Percentiles rank a stretch among this genome's conserved stretches.
Conservation (phyloP, 2,888 invertebrate genomes). For the Camptogramma bilineatum region DNA sequence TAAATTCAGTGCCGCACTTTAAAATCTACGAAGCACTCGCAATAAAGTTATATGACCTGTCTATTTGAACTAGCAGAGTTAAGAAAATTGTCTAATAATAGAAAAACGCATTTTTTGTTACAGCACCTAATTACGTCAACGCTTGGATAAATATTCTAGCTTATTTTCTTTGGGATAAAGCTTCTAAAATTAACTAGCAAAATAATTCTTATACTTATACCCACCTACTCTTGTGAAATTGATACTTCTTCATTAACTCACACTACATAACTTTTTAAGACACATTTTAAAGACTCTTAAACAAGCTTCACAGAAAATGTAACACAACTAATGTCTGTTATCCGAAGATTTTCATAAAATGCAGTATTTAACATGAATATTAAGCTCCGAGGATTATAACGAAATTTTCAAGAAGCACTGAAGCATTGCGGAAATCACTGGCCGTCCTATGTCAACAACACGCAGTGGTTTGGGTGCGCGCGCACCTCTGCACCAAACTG, state of each 20-base stretch:
- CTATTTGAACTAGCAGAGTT: no score
- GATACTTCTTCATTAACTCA: neutral
- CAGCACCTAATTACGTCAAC: neutral
- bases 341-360: no score
- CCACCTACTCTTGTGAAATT: slow-evolving; percentile 17
- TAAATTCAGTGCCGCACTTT: neutral
- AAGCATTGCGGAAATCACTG: slow-evolving; percentile 17
- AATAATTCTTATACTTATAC: neutral
- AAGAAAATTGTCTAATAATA: neutral
- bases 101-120: neutral
- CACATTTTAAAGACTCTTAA: neutral
- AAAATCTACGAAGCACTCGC: neutral
- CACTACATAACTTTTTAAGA: neutral
- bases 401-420: slow-evolving; percentile 11
- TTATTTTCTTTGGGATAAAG: neutral
- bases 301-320: neutral
- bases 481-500: slow-evolving; percentile 58
- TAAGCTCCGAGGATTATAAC: neutral
- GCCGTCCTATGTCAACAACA: slow-evolving; percentile 41
- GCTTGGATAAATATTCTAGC: neutral
- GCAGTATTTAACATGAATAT: neutral
- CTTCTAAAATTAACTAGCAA: neutral
- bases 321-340: neutral
- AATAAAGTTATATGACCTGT: neutral
- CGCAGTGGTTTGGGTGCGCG: slow-evolving; percentile 46